phyloP scores from a whole-genome alignment of 1,140 invertebrate species.

The Drosophila suzukii region DNA sequence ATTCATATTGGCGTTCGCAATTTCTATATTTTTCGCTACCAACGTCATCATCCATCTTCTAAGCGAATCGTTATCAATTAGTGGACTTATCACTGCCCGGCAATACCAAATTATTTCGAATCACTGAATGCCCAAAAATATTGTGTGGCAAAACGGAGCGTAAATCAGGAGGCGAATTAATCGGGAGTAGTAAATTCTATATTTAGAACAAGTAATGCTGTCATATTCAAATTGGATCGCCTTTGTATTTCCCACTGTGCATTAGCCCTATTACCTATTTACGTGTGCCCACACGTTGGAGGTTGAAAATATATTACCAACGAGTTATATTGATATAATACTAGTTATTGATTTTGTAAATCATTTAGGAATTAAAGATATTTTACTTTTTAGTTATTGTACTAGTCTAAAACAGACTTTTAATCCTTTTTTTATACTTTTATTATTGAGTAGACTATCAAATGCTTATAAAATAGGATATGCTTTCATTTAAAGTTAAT shows the following conservation, averaged over 20 bases:
- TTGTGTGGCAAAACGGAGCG: conserved; percentile 5
- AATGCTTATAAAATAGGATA: neutral
- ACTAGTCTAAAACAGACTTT: too few species aligned
- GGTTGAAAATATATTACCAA: neutral
- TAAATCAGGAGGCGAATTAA: conserved; percentile 27
- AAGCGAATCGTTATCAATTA: conserved; percentile 23
- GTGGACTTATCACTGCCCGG: conserved; percentile 23
- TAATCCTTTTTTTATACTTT: neutral
- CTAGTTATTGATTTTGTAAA: too few species aligned
- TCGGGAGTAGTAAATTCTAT: conserved; percentile 42
- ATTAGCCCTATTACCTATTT: conserved; percentile 66
- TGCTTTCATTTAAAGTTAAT: neutral
- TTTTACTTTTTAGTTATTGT: too few species aligned
- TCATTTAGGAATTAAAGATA: too few species aligned
- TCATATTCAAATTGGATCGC: conserved; percentile 32
- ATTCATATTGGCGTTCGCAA: neutral
- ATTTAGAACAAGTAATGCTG: conserved; percentile 29
- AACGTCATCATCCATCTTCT: conserved; percentile 32
- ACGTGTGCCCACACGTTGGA: neutral
- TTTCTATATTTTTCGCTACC: conserved; percentile 13
- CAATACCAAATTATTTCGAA: conserved; percentile 30
- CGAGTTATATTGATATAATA: neutral
- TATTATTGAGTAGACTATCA: neutral
- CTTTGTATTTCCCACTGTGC: conserved; percentile 42
- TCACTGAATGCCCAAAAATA: conserved; percentile 31